Conservation (phyloP, 2,797 vertebrate genomes). For the Phrynocephalus vlangalii region DNA sequence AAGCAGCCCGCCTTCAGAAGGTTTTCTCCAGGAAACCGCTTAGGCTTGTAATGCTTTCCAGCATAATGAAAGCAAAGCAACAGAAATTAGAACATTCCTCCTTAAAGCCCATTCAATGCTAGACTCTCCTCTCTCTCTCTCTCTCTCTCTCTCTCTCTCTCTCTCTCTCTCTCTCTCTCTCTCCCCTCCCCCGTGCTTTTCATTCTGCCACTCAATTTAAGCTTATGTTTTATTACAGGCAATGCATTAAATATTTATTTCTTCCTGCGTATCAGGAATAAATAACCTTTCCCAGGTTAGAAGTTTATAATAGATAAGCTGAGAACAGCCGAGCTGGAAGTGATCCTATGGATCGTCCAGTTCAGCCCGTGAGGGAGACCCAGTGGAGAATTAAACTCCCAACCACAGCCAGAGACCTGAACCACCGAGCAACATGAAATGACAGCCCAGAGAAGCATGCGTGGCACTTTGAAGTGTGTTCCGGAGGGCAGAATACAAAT, state of each 20-base stretch:
- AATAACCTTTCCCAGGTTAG: conserved; percentile 20
- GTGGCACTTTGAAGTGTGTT: neutral
- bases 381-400: too few relatives aligned
- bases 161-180: neutral
- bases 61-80: conserved; percentile 57
- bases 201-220: conserved; percentile 16
- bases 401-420: too few relatives aligned
- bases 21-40: conserved; percentile 83
- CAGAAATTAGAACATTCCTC: conserved; percentile 65
- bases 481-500: neutral
- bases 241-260: conserved; percentile 40
- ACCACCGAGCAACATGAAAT: neutral
- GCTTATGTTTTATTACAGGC: conserved; percentile 10
- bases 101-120: conserved; percentile 52
- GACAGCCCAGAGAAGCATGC: neutral
- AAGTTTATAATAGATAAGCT: too few relatives aligned
- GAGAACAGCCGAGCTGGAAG: too few relatives aligned
- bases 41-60: conserved; percentile 76
- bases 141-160: neutral
- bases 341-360: neutral
- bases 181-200: neutral
- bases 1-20: conserved; percentile 81
- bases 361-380: too few relatives aligned
- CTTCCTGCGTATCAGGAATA: conserved; percentile 12
- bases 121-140: conserved; percentile 28